Evolutionary conservation across 2,797 vertebrate species (phyloP).

Genomic region (Pelochelys cantorii): DNA sequence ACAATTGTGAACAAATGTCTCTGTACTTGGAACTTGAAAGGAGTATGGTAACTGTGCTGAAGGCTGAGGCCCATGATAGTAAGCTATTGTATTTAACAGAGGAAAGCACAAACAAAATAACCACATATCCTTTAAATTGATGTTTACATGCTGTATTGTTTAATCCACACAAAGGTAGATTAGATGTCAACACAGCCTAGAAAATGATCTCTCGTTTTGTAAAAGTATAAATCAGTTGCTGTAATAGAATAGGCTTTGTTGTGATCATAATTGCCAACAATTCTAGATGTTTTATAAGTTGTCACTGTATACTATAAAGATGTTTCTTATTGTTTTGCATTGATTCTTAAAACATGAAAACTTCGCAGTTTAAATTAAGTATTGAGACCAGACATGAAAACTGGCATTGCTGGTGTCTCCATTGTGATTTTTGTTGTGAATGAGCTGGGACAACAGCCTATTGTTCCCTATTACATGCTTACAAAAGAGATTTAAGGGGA

Average conservation of each 20-base stretch:
- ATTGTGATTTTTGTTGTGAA: fast-evolving
- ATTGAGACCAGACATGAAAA: not conserved
- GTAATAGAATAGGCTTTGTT: not conserved
- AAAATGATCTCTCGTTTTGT: not conserved
- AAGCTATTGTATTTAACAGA: no score
- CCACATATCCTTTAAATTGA: not conserved
- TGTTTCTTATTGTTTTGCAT: not conserved
- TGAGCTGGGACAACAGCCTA: fast-evolving
- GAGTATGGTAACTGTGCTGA: not conserved
- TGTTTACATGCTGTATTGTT: not conserved
- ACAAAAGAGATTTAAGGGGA: not conserved
- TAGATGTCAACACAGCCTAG: not conserved
- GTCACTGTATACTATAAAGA: not conserved
- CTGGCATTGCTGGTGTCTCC: not conserved
- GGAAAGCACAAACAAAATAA: not conserved
- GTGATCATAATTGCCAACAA: not conserved
- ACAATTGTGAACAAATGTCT: not conserved
- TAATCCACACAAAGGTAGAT: not conserved
- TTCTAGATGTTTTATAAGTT: not conserved
- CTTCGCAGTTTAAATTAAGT: not conserved
- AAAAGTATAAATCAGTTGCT: not conserved
- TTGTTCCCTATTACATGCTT: not conserved
- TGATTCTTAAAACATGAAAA: not conserved
- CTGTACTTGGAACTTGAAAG: not conserved
- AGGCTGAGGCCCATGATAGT: not conserved